phyloP scores from a whole-genome alignment of 2,113 vertebrate genomes.

The Echinops telfairi region DNA sequence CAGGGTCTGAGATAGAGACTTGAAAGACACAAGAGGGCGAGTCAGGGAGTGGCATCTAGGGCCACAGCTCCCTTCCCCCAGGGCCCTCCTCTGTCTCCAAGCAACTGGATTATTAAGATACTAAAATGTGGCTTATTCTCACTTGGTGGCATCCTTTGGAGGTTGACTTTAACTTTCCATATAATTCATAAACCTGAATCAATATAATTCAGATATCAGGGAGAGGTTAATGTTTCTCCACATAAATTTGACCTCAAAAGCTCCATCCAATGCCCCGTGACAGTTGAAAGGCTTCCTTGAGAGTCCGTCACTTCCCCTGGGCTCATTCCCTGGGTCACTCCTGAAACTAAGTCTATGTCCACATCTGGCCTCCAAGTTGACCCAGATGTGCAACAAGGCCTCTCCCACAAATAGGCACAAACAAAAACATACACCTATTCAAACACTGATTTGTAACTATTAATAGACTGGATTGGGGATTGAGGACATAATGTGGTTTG shows the following conservation, averaged over 20 bases:
- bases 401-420: not conserved
- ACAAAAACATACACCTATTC: not conserved
- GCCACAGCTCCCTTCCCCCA: no score
- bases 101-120: not conserved
- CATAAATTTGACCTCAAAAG: no score
- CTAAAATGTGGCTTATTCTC: not conserved
- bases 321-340: no score
- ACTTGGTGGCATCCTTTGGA: not conserved
- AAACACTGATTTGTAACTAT: not conserved
- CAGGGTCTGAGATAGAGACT: not conserved
- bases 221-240: no score
- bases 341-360: no score
- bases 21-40: not conserved
- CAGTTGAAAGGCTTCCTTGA: no score
- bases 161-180: not conserved
- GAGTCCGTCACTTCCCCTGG: no score
- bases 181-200: no score
- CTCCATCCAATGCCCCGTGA: no score
- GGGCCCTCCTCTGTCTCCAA: not conserved
- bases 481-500: not conserved
- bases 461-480: not conserved
- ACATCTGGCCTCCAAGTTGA: no score
- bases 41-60: not conserved
- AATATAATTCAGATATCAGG: no score
- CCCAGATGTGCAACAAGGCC: not conserved